Conservation (phyloP, 2,797 vertebrate genomes). For the Falco naumanni region DNA sequence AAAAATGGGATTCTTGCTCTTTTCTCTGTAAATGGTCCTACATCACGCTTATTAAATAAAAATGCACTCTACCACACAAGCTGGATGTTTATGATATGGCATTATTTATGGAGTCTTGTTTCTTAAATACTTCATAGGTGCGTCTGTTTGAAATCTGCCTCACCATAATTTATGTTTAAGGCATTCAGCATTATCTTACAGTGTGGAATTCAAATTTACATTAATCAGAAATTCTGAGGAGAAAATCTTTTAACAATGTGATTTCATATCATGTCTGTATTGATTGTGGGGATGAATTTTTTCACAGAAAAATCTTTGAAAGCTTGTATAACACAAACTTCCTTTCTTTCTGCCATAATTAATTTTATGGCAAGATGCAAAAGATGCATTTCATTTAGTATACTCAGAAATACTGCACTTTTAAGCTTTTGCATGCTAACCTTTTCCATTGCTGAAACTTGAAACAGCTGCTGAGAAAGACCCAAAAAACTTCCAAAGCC, state of each 20-base stretch:
- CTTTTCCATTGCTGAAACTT: not conserved
- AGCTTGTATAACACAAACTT: not conserved
- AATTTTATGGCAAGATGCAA: conserved; percentile 18
- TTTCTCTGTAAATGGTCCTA: not conserved
- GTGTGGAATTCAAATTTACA: conserved; percentile 9
- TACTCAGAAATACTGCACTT: not conserved
- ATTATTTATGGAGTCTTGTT: conserved; percentile 13
- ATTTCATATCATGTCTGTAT: not conserved
- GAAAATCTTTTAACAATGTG: not conserved
- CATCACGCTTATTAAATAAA: not conserved
- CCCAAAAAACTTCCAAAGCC: not conserved
- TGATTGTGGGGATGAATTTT: not conserved
- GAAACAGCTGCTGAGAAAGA: not conserved
- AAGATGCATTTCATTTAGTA: not conserved
- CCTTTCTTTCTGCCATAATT: conserved; percentile 34
- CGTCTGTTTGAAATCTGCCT: not conserved
- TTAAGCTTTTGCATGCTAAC: not conserved
- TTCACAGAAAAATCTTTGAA: not conserved
- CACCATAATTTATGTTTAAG: not conserved
- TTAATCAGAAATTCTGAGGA: not conserved
- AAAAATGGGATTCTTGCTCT: not conserved
- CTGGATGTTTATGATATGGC: not conserved
- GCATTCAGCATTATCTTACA: not conserved
- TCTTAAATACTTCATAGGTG: not conserved
- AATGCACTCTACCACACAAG: not conserved